Conservation (phyloP, 2,797 vertebrate species). For the Aeoliscus strigatus region DNA sequence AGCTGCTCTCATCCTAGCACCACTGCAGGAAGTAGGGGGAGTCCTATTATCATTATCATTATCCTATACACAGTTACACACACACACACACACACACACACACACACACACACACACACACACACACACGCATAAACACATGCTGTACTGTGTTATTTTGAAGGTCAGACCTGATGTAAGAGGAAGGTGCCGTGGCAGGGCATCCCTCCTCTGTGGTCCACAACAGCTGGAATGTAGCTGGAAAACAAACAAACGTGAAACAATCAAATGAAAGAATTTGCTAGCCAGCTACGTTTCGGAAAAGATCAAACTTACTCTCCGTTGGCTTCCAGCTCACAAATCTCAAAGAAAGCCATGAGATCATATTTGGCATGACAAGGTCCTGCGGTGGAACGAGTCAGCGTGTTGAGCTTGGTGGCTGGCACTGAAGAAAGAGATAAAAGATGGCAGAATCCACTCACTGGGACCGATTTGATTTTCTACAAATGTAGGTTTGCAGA, state of each 20-base stretch:
- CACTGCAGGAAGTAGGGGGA: too few relatives aligned
- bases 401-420: slow-evolving; percentile 92
- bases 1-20: too few relatives aligned
- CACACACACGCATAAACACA: too few relatives aligned
- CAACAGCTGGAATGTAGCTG: slow-evolving; percentile 96
- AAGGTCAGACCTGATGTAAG: slow-evolving; percentile 97
- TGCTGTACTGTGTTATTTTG: too few relatives aligned
- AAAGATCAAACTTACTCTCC: slow-evolving; percentile 87
- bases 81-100: too few relatives aligned
- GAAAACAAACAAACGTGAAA: too few relatives aligned
- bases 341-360: slow-evolving; percentile 98
- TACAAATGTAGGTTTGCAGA: too few relatives aligned
- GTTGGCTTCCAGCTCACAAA: slow-evolving; percentile 96
- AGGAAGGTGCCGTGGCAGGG: slow-evolving; percentile 96
- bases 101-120: too few relatives aligned
- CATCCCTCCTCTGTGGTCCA: slow-evolving; percentile 90
- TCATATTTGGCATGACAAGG: slow-evolving; percentile 98
- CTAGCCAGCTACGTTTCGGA: too few relatives aligned
- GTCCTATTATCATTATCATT: too few relatives aligned
- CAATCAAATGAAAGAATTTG: too few relatives aligned
- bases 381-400: slow-evolving; percentile 92
- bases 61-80: too few relatives aligned
- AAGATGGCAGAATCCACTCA: not conserved
- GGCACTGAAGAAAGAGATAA: slow-evolving; percentile 75
- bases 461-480: not conserved